Evolutionary conservation across 92 coral and sea anemone species (phyloP).

Genomic region (Epizoanthus illoricatus): DNA sequence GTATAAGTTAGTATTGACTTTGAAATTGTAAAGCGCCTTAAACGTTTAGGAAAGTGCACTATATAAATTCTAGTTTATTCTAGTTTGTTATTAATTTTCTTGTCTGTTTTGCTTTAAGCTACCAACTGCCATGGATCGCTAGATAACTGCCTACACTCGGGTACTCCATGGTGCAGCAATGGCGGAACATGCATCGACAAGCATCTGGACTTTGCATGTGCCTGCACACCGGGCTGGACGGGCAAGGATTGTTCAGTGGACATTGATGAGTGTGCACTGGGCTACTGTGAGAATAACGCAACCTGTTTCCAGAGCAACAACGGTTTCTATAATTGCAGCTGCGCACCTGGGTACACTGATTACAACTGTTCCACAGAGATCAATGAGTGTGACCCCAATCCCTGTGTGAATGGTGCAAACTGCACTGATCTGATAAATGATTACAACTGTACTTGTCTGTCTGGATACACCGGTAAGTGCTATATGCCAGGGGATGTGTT

Average conservation of each 20-base stretch:
- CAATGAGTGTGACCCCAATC: too few relatives aligned
- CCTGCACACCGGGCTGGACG: constrained; percentile 64
- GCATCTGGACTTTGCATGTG: constrained; percentile 41
- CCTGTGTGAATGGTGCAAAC: too few relatives aligned
- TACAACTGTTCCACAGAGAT: too few relatives aligned
- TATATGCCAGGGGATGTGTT: too few relatives aligned
- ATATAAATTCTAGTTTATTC: neutral
- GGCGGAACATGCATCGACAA: constrained; percentile 51
- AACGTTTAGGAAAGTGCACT: too few relatives aligned
- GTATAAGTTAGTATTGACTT: too few relatives aligned
- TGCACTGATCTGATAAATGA: too few relatives aligned
- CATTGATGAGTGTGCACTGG: constrained; percentile 64
- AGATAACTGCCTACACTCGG: neutral
- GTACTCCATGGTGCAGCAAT: constrained; percentile 39
- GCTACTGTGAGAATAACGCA: constrained; percentile 74
- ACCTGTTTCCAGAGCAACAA: constrained; percentile 58
- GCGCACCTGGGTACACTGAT: constrained; percentile 76
- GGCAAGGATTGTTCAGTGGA: constrained; percentile 58
- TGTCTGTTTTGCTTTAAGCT: neutral
- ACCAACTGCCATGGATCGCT: neutral
- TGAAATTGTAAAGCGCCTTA: too few relatives aligned
- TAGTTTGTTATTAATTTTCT: neutral
- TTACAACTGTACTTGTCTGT: too few relatives aligned
- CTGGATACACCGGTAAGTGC: too few relatives aligned
- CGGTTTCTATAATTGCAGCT: constrained; percentile 63